Conservation (phyloP, 2,888 invertebrate species). For the Corythucha ciliata region DNA sequence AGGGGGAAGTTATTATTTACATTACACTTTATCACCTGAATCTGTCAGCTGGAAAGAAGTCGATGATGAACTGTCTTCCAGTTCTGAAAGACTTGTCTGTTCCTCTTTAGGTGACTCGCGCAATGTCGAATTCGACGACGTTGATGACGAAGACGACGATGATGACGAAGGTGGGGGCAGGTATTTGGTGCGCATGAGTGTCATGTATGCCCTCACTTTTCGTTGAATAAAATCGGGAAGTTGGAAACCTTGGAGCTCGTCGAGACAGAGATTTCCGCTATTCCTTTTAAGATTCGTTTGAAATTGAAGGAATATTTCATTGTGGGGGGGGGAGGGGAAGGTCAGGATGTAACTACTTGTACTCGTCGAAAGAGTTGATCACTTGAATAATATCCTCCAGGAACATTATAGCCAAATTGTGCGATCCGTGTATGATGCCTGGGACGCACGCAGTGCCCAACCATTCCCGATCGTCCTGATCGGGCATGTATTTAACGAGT, state of each 20-base stretch:
- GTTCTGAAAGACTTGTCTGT: no score
- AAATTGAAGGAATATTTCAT: background rate
- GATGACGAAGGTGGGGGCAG: no score
- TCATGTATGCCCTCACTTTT: slow-evolving; percentile 61
- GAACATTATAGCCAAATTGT: slow-evolving; percentile 54
- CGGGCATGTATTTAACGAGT: slow-evolving; percentile 65
- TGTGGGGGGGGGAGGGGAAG: no score
- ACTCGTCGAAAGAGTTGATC: slow-evolving; percentile 62
- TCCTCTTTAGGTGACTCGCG: no score
- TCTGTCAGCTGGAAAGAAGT: no score
- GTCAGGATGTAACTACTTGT: no score
- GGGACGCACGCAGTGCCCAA: slow-evolving; percentile 51
- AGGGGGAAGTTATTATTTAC: no score
- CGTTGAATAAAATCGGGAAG: slow-evolving; percentile 63
- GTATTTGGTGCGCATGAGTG: slow-evolving; percentile 38
- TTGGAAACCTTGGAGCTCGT: slow-evolving; percentile 64
- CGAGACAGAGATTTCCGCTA: slow-evolving; percentile 47
- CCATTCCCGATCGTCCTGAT: slow-evolving; percentile 74
- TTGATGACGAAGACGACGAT: no score
- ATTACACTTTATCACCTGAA: no score
- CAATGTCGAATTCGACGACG: no score
- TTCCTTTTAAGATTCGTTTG: background rate
- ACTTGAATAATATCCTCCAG: slow-evolving; percentile 68
- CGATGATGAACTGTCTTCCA: no score
- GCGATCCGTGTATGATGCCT: slow-evolving; percentile 28